These are phyloP conservation scores for Leptopilina drosophilae DNA, from an alignment of 2,888 invertebrate genomes.

Conservation along the genomic window DNA sequence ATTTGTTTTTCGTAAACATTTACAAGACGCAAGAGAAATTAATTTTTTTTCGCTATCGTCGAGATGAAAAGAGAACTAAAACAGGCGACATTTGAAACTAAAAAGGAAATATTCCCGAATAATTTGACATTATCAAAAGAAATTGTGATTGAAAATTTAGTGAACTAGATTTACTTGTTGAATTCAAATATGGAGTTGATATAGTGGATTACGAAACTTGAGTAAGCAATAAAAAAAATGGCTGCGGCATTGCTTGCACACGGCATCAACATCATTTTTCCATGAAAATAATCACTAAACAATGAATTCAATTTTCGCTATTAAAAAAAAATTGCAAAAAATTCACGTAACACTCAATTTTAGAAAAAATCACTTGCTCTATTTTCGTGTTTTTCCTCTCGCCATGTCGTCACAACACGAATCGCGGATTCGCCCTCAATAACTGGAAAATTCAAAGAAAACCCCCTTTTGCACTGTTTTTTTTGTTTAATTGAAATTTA, in stretches of 20 bases:
- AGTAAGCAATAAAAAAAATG: slow-evolving; percentile 74
- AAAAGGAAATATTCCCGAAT: too few relatives aligned
- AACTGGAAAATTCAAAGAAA: slow-evolving; percentile 3
- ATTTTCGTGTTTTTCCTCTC: slow-evolving; percentile 5
- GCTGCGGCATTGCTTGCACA: slow-evolving; percentile 74
- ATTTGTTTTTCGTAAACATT: too few relatives aligned
- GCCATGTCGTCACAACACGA: slow-evolving; percentile 2
- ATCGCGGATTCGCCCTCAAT: background rate
- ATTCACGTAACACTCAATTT: slow-evolving; percentile 30
- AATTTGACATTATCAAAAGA: background rate
- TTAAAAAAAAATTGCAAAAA: background rate
- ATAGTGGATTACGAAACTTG: slow-evolving; percentile 75
- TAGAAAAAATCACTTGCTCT: slow-evolving; percentile 20
- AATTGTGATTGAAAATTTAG: slow-evolving; percentile 11
- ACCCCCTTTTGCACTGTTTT: slow-evolving; percentile 44
- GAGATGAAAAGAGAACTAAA: too few relatives aligned
- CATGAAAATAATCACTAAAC: slow-evolving; percentile 43
- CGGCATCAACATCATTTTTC: slow-evolving; percentile 67
- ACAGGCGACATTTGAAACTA: too few relatives aligned
- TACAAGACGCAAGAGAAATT: too few relatives aligned
- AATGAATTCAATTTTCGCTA: slow-evolving; percentile 13
- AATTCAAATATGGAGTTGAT: slow-evolving; percentile 76
- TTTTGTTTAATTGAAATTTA: slow-evolving; percentile 38
- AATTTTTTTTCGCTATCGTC: background rate
- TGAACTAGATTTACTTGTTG: slow-evolving; percentile 70